Conservation (phyloP, 2,888 invertebrate genomes). For the Chouioia cunea region DNA sequence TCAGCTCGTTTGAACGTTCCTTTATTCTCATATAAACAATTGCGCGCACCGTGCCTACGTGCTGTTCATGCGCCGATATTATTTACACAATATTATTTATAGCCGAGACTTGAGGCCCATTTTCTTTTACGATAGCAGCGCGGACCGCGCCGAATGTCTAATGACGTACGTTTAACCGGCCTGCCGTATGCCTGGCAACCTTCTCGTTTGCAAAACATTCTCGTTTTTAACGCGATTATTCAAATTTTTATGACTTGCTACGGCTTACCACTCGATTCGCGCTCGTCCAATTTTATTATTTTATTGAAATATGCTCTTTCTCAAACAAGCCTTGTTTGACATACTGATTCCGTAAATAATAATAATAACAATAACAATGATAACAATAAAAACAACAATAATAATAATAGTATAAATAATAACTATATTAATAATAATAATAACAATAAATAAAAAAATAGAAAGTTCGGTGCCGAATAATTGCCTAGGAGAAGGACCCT, state of each 20-base stretch:
- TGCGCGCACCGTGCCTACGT: neutral
- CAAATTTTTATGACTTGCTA: slow-evolving; percentile 16
- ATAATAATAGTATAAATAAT: too few species aligned
- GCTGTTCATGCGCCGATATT: neutral
- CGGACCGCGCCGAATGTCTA: slow-evolving; percentile 15
- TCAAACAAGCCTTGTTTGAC: too few species aligned
- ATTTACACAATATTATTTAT: slow-evolving; percentile 31
- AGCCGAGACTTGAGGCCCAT: slow-evolving; percentile 18
- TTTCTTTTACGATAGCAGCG: slow-evolving; percentile 36
- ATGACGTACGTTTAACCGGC: slow-evolving; percentile 1
- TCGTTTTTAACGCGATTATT: slow-evolving; percentile 21
- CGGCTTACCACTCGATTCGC: neutral
- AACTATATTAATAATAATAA: too few species aligned
- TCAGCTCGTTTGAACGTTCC: slow-evolving; percentile 1
- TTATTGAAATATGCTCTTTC: neutral
- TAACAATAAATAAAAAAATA: too few species aligned
- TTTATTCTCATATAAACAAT: too few species aligned
- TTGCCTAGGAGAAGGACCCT: too few species aligned
- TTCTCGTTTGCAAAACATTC: slow-evolving; percentile 27
- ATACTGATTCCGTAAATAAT: too few species aligned
- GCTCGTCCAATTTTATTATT: slow-evolving; percentile 1
- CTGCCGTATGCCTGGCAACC: neutral
- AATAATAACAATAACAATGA: too few species aligned
- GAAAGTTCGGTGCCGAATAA: too few species aligned
- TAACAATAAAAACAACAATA: too few species aligned